Conservation (phyloP, 37 sponge, comb jelly and placozoan species). For the Bolinopsis microptera region DNA sequence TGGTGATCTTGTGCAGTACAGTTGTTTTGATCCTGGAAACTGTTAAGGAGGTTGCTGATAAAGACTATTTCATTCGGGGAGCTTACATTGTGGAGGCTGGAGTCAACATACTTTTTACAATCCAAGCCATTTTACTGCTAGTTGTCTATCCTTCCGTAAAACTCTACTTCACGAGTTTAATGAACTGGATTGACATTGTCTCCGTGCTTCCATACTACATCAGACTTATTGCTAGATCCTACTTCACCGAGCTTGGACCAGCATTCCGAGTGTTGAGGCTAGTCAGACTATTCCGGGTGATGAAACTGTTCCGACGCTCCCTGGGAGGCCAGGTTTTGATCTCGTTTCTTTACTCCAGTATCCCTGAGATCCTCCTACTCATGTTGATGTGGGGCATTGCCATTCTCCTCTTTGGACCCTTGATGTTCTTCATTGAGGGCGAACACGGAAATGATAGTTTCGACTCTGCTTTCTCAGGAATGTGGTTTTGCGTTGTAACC, state of each 20-base stretch:
- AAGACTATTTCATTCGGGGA: background rate
- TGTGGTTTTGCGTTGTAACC: conserved; percentile 36
- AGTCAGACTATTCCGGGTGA: background rate
- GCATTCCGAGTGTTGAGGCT: background rate
- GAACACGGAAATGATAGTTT: background rate
- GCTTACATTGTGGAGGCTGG: background rate
- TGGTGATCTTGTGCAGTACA: background rate
- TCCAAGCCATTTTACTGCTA: background rate
- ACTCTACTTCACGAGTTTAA: background rate
- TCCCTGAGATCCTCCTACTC: background rate
- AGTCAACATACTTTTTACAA: background rate
- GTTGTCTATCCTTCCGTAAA: background rate
- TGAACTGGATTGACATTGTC: background rate
- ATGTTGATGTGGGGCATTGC: background rate
- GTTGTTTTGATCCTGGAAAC: background rate
- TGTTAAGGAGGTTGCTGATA: background rate
- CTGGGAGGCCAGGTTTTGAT: background rate
- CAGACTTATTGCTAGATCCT: background rate
- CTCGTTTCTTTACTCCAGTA: background rate
- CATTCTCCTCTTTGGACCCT: background rate
- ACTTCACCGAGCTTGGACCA: background rate
- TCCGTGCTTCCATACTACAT: background rate
- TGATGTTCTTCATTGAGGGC: background rate
- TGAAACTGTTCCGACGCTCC: background rate
- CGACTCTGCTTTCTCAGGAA: background rate